phyloP scores from a whole-genome alignment of 2,888 invertebrate genomes.

The Metellina segmentata region DNA sequence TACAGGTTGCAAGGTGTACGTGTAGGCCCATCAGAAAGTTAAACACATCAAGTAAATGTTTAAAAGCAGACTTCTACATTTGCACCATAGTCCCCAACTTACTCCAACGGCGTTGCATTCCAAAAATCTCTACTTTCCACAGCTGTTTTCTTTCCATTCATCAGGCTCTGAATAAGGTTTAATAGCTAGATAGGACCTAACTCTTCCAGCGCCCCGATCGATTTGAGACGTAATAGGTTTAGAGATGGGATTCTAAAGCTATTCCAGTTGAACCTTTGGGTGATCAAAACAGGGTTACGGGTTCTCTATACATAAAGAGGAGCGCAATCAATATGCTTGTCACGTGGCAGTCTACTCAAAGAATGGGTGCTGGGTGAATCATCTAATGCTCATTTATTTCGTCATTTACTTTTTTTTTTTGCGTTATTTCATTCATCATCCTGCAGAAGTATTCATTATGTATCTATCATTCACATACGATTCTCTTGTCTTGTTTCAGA shows the following conservation, averaged over 20 bases:
- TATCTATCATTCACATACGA: slow-evolving; percentile 19
- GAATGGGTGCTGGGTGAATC: slow-evolving; percentile 51
- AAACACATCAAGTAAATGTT: no score
- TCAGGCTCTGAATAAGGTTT: not conserved
- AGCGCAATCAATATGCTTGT: slow-evolving; percentile 57
- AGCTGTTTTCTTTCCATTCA: slow-evolving; percentile 7
- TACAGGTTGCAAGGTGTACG: no score
- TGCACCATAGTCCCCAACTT: no score
- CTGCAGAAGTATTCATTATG: slow-evolving; percentile 52
- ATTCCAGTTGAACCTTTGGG: slow-evolving; percentile 32
- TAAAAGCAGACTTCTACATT: no score
- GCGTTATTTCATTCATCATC: slow-evolving; percentile 57
- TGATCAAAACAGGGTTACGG: slow-evolving; percentile 36
- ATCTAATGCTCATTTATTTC: slow-evolving; percentile 60
- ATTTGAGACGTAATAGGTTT: slow-evolving; percentile 26
- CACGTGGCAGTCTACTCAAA: slow-evolving; percentile 44
- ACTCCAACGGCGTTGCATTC: no score
- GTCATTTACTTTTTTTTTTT: slow-evolving; percentile 14
- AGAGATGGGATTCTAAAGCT: slow-evolving; percentile 29
- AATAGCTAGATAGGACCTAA: not conserved
- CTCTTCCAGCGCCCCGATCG: slow-evolving; percentile 16
- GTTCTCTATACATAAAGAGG: slow-evolving; percentile 49
- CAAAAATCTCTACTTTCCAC: not conserved
- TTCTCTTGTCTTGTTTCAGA: not conserved
- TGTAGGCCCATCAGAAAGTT: no score